A percentile compares a stretch with the other conserved stretches of the same genome.
phyloP scores from a whole-genome alignment of 30 jellyfish, hydroid and myxozoan species.

The Mastigias papua region DNA sequence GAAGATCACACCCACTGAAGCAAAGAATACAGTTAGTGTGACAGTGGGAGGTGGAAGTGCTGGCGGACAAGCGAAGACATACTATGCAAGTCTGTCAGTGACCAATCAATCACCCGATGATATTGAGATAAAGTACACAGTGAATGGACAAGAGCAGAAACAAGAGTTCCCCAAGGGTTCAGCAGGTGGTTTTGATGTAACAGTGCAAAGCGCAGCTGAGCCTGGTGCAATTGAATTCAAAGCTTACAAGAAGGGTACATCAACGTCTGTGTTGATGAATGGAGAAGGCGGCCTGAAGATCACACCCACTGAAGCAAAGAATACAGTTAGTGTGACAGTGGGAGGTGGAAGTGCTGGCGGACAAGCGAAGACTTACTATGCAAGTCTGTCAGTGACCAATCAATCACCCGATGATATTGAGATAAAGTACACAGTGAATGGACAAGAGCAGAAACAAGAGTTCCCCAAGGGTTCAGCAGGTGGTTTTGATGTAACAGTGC shows the following conservation, averaged over 20 bases:
- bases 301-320: constrained; percentile 45
- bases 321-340: constrained; percentile 25
- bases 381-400: constrained; percentile 33
- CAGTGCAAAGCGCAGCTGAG: constrained; percentile 9
- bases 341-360: constrained; percentile 32
- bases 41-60: constrained; percentile 13
- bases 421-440: constrained; percentile 21
- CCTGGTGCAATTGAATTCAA: constrained; percentile 69
- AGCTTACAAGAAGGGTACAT: constrained; percentile 71
- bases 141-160: constrained; percentile 40
- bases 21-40: constrained; percentile 24
- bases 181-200: constrained; percentile 33
- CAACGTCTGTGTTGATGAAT: constrained; percentile 36
- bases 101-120: constrained; percentile 49
- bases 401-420: constrained; percentile 29
- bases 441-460: constrained; percentile 45
- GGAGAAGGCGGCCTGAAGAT: constrained; percentile 27
- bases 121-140: constrained; percentile 36
- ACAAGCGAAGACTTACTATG: constrained; percentile 42
- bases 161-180: constrained; percentile 22
- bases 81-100: constrained; percentile 49
- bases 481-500: constrained; percentile 28
- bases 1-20: constrained; percentile 56
- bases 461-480: constrained; percentile 40
- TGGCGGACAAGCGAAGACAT: constrained; percentile 39